A percentile compares a stretch with the other conserved stretches of the same genome.
Conservation (phyloP, 2,797 vertebrate species). For the Labroides dimidiatus region DNA sequence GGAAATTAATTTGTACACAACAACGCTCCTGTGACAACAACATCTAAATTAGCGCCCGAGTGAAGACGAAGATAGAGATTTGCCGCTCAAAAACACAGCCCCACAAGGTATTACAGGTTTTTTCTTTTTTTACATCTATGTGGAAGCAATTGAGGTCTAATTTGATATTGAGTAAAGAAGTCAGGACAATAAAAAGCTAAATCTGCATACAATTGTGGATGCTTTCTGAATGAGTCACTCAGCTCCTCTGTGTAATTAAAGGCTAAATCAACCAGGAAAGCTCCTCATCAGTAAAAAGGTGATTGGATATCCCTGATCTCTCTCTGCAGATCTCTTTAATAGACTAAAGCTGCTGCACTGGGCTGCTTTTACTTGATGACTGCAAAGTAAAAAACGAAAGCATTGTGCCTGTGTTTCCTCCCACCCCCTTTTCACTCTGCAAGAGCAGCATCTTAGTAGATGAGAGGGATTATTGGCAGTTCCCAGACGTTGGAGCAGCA, state of each 20-base stretch:
- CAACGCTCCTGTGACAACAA: slow-evolving; percentile 57
- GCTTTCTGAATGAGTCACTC: slow-evolving; percentile 4
- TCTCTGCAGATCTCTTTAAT: slow-evolving; percentile 53
- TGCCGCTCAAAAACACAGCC: slow-evolving; percentile 33
- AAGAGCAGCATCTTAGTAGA: slow-evolving; percentile 68
- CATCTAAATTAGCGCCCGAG: slow-evolving; percentile 44
- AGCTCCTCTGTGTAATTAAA: background rate
- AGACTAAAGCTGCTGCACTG: slow-evolving; percentile 44
- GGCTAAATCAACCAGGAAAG: slow-evolving; percentile 28
- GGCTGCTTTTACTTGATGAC: slow-evolving; percentile 61
- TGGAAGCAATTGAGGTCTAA: background rate
- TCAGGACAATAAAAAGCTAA: slow-evolving; percentile 6
- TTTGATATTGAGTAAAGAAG: slow-evolving; percentile 20
- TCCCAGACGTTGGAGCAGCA: slow-evolving; percentile 73
- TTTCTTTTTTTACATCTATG: background rate
- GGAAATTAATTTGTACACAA: slow-evolving; percentile 69
- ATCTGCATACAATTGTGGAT: slow-evolving; percentile 3
- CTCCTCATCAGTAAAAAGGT: slow-evolving; percentile 32
- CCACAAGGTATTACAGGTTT: slow-evolving; percentile 8
- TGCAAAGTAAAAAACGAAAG: slow-evolving; percentile 51
- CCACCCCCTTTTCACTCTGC: slow-evolving; percentile 32
- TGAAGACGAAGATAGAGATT: slow-evolving; percentile 35
- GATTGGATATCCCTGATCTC: slow-evolving; percentile 38
- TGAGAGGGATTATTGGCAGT: slow-evolving; percentile 77
- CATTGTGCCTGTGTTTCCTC: slow-evolving; percentile 31